These are phyloP conservation scores for Lophius piscatorius DNA, from an alignment of 2,113 vertebrate genomes.

Conservation along the genomic window DNA sequence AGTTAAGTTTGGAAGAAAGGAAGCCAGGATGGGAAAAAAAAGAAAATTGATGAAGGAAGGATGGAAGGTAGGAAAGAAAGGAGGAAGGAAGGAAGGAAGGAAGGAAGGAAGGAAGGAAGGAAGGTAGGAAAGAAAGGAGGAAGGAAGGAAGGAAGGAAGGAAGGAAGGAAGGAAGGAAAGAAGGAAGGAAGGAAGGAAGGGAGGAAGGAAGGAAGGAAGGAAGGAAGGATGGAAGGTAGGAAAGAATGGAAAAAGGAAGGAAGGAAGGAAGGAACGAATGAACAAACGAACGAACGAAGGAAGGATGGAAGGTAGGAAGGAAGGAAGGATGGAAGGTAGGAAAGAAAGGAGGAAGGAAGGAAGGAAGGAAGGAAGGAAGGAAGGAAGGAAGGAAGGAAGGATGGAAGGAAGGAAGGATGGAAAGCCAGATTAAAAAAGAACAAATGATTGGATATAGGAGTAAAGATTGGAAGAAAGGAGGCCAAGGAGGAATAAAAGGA, in stretches of 20 bases:
- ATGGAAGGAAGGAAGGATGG: not conserved
- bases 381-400: not conserved
- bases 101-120: not conserved
- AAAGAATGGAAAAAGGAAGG: not conserved
- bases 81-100: not conserved
- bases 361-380: too few species aligned
- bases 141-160: too few species aligned
- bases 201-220: not conserved
- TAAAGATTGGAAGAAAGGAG: not conserved
- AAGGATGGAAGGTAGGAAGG: not conserved
- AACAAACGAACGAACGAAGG: not conserved
- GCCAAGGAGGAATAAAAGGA: too few species aligned
- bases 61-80: not conserved
- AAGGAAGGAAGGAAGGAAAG: too few species aligned
- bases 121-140: not conserved
- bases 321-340: too few species aligned
- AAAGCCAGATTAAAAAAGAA: rapidly evolving
- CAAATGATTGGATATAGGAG: not conserved
- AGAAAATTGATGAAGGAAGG: not conserved
- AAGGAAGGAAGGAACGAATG: not conserved
- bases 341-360: too few species aligned
- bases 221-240: not conserved
- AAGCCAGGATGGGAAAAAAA: too few species aligned
- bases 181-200: too few species aligned
- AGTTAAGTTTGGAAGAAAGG: too few species aligned